Conservation (phyloP, 2,113 vertebrate species). For the Emydura subglobosa region DNA sequence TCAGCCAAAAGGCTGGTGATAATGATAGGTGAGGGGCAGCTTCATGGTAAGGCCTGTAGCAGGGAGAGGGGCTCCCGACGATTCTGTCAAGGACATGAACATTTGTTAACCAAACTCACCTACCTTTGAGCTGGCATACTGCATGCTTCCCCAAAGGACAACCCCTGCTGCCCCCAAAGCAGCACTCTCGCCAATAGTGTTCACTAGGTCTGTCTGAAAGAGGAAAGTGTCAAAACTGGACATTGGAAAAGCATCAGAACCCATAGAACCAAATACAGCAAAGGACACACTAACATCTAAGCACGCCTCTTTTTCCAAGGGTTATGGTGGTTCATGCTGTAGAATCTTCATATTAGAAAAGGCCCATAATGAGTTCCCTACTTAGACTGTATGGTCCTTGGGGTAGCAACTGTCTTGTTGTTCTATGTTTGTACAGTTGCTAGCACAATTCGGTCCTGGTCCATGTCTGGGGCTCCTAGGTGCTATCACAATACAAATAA, state of each 20-base stretch:
- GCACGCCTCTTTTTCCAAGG: background rate
- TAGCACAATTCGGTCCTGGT: background rate
- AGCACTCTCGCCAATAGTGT: slow-evolving; percentile 90
- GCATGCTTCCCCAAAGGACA: slow-evolving; percentile 88
- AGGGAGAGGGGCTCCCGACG: background rate
- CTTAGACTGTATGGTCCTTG: background rate
- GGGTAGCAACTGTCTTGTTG: background rate
- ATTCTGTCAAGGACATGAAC: background rate
- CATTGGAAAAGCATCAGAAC: background rate
- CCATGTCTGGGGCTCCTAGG: background rate
- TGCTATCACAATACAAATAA: background rate
- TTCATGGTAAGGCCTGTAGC: background rate
- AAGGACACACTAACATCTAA: background rate
- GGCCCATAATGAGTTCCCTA: background rate
- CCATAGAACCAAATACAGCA: background rate
- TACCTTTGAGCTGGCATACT: slow-evolving; percentile 78
- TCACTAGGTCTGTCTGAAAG: slow-evolving; percentile 88
- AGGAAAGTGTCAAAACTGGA: background rate
- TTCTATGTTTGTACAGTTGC: background rate
- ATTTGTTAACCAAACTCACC: background rate
- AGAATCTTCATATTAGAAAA: background rate
- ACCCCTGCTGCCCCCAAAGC: slow-evolving; percentile 90
- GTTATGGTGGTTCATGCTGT: accelerated
- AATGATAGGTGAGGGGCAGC: background rate
- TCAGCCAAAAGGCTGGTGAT: background rate